Base-by-base conservation (phyloP, 1,140 invertebrate genomes). In the Proctacanthus coquilletti region DNA sequence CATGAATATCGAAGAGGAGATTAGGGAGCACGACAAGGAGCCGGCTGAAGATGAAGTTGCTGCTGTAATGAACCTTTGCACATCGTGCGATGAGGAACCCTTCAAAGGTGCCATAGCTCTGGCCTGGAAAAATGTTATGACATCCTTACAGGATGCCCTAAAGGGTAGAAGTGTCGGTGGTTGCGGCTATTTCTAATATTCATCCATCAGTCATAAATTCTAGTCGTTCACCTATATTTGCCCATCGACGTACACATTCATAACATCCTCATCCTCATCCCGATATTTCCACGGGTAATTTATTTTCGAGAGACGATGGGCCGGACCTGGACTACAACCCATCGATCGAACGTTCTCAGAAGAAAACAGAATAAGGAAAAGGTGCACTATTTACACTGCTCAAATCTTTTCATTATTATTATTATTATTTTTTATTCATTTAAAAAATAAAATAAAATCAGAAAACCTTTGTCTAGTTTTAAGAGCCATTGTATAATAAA, bases 11-110 rank as follows among this genome's bases (percentile, higher is more conserved):
- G 46, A 59, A 45, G 48, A 63, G 60, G 51, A 59, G 38, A 52
- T 62, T 33, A 51, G 66, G 56, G 62, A 69, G 27, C 70, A 80
- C 20, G 78, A 81, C 45, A 65, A 77, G n/a, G 81, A 84, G 45
- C 80, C 81, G 0, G 82, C 82, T 0, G 81, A 85, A 53, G 79
- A 72, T 15, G 82, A 86, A 54, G 81, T 84, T 0, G 75, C 66
- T 42, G 72, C 73, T 2, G 77, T 84, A 2, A 81, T 84, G 75
- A 67, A 74, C 44, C 60, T 83, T 2, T 86, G 82, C 52, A 72
- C 72, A 29, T 77, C 72, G 3, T 84, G 81, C 43, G 61, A 71
- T 9, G 50, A 64, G 0, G 82, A 85, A 47, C 80, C 82, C 0
- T 85, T 84, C 61, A 72, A 71, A 19, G 80, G 80, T 44, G 82